Base-by-base conservation (phyloP, 2,113 vertebrate species). In the Porphyrio hochstetteri region DNA sequence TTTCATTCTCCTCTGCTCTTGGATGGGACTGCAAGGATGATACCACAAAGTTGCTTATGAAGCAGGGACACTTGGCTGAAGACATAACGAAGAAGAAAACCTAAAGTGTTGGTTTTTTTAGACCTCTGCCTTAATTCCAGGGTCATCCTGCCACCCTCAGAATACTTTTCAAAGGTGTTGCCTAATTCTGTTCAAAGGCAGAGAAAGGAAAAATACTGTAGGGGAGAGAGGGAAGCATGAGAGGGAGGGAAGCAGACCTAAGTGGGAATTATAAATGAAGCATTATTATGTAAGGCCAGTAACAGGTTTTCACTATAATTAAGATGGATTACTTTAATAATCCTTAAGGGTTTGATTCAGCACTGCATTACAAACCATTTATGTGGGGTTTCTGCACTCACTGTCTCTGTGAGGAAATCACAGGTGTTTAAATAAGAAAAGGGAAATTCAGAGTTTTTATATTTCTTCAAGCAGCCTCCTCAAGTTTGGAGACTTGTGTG, bases 301-400 rank as follows among this genome's bases (percentile, higher is more conserved):
- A 96, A 94, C 88, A 82, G 79, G 61, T 95, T 98, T 96, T 96
- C 88, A 86, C 70, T 61, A 21, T 96, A 98, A 98, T 97, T 97
- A 97, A 97, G 96, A 97, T 81, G 82, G 94, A 97, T 97, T 91
- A 78, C 70, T 94, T 97, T 96, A 97, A 97, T 97, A 97, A 94
- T 87, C 92, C 85, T 95, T 92, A 53, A 92, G 90, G 92, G 92
- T 53, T 96, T 85, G 74, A 94, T 95, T 97, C 95, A 33, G 29
- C 95, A 82, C 68, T 92, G 35, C 81, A 56, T 94, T 94, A 64
- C 75, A 94, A 88, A 95, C 88, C 75, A 28, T 89, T 96, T 91
- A 55, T 12, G 24, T 81, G 78, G 82, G 68, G 38, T 36, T 97
- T 93, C 67, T 81, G 56, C 59, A 71, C 67, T 84, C 82, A 64